phyloP scores from a whole-genome alignment of 2,888 invertebrate genomes.

The Bellardia bayeri region DNA sequence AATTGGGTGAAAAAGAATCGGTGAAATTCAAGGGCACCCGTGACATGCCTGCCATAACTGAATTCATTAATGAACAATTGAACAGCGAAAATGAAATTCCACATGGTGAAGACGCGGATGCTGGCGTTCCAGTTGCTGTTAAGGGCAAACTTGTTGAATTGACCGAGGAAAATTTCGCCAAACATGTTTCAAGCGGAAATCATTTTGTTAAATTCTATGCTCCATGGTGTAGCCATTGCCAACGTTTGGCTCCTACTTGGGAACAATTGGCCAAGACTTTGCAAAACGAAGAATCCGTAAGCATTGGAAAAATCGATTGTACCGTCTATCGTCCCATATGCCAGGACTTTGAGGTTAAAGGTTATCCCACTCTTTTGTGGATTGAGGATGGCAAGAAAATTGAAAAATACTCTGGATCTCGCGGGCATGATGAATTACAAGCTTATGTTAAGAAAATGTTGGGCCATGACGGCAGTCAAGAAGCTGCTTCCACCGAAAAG shows the following conservation, averaged over 20 bases:
- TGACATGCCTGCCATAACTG: slow-evolving; percentile 90
- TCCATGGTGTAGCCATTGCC: slow-evolving; percentile 96
- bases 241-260: slow-evolving; percentile 93
- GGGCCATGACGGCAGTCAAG: slow-evolving; percentile 78
- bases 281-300: slow-evolving; percentile 87
- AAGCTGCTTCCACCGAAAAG: slow-evolving; percentile 65
- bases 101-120: slow-evolving; percentile 27
- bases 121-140: slow-evolving; percentile 61
- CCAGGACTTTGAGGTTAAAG: slow-evolving; percentile 91
- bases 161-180: slow-evolving; percentile 90
- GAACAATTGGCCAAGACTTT: slow-evolving; percentile 90
- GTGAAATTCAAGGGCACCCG: slow-evolving; percentile 91
- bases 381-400: slow-evolving; percentile 94
- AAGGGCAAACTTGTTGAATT: slow-evolving; percentile 87
- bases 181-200: slow-evolving; percentile 89
- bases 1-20: slow-evolving; percentile 87
- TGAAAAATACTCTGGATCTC: slow-evolving; percentile 89
- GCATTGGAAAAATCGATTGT: slow-evolving; percentile 94
- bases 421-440: slow-evolving; percentile 89
- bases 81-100: slow-evolving; percentile 71
- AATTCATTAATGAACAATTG: slow-evolving; percentile 91
- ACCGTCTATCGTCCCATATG: slow-evolving; percentile 91
- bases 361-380: slow-evolving; percentile 95
- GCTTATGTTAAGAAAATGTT: slow-evolving; percentile 90
- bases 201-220: slow-evolving; percentile 97